These are phyloP conservation scores for Microdon myrmicae DNA, from an alignment of 2,888 invertebrate genomes.

Conservation along the genomic window DNA sequence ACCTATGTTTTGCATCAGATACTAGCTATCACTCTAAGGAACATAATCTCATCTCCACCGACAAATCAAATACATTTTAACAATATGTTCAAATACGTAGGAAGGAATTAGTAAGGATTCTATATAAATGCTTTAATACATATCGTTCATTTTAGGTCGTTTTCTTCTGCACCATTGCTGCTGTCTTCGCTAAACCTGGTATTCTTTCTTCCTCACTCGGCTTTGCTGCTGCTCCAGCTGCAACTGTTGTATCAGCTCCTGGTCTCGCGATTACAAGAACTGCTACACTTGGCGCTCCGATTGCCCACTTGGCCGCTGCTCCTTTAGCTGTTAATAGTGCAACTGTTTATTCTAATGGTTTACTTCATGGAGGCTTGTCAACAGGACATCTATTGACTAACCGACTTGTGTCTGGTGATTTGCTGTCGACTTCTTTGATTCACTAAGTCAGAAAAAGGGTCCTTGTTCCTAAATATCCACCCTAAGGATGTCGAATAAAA, in stretches of 20 bases:
- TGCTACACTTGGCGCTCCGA: conserved; percentile 2
- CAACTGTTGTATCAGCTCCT: conserved; percentile 14
- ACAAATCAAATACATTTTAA: neutral
- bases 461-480: too few species aligned
- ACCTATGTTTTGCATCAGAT: conserved; percentile 6
- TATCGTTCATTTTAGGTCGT: conserved; percentile 4
- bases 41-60: neutral
- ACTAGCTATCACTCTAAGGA: conserved; percentile 12
- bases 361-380: conserved; percentile 11
- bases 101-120: neutral
- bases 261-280: conserved; percentile 4
- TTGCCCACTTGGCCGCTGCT: too few species aligned
- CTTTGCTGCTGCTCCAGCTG: conserved; percentile 5
- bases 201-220: conserved; percentile 1
- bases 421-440: conserved; percentile 13
- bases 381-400: neutral
- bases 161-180: conserved; percentile 12
- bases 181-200: conserved; percentile 11
- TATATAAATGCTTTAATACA: neutral
- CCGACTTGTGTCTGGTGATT: conserved; percentile 5
- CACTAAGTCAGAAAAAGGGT: too few species aligned
- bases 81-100: conserved; percentile 36
- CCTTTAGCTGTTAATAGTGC: conserved; percentile 3
- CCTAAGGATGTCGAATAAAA: too few species aligned
- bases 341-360: conserved; percentile 16